Evolutionary conservation across 2,797 vertebrate genomes (phyloP).

Genomic region (Enteromius argenteus): DNA sequence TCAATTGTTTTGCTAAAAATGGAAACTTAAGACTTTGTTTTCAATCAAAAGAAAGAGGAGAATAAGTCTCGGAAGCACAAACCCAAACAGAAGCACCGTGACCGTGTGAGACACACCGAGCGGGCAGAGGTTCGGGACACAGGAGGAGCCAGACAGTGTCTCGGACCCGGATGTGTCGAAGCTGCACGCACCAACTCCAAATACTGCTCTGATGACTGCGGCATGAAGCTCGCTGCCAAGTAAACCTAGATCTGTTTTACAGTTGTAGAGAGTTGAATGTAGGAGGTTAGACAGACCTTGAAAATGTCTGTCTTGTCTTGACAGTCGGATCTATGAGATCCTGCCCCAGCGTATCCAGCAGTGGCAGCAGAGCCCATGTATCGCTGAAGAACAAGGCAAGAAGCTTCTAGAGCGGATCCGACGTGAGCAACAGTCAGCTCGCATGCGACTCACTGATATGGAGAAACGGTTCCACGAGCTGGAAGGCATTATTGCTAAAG

Average conservation of each 20-base stretch:
- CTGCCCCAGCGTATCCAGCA: conserved; percentile 92
- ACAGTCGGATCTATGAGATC: conserved; percentile 89
- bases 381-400: conserved; percentile 92
- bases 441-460: conserved; percentile 89
- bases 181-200: conserved; percentile 81
- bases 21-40: neutral
- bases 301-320: neutral
- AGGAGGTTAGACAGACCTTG: neutral
- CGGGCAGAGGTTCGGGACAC: conserved; percentile 76
- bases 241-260: conserved; percentile 60
- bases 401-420: conserved; percentile 91
- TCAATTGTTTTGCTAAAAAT: neutral
- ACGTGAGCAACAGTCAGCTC: conserved; percentile 88
- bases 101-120: conserved; percentile 85
- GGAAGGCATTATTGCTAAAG: conserved; percentile 88
- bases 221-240: conserved; percentile 93
- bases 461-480: conserved; percentile 91
- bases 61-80: conserved; percentile 84
- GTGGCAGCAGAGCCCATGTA: conserved; percentile 94
- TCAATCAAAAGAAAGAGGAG: conserved; percentile 80
- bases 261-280: neutral
- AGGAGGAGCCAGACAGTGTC: conserved; percentile 82
- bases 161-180: conserved; percentile 88
- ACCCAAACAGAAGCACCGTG: conserved; percentile 87
- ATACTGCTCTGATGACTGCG: conserved; percentile 91